Conservation (phyloP, 2,797 vertebrate genomes). For the Crypturellus tataupa region DNA sequence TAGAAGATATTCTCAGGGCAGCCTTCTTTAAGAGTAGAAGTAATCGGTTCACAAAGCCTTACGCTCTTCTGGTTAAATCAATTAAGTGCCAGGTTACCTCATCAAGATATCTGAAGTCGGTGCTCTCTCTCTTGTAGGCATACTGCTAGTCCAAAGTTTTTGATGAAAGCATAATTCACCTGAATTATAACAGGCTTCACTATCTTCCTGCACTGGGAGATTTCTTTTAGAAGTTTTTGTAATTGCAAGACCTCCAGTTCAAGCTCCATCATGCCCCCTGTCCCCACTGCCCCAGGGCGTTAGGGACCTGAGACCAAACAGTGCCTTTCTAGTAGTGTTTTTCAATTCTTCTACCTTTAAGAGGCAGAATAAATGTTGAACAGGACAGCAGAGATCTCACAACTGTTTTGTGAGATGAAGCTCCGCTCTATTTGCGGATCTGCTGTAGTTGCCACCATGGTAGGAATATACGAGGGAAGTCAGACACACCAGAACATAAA, state of each 20-base stretch:
- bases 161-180: rapidly evolving
- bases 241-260: background rate
- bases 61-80: background rate
- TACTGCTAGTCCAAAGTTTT: background rate
- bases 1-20: background rate
- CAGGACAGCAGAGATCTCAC: background rate
- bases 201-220: background rate
- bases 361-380: background rate
- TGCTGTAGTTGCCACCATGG: rapidly evolving
- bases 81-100: background rate
- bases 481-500: rapidly evolving
- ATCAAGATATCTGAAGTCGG: background rate
- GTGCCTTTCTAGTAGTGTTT: background rate
- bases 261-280: background rate
- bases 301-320: background rate
- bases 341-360: background rate
- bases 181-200: background rate
- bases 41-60: background rate
- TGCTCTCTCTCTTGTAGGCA: background rate
- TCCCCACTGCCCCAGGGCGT: background rate
- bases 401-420: background rate
- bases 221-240: background rate
- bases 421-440: background rate
- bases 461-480: rapidly evolving
- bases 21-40: background rate